Base-by-base conservation (phyloP, 2,797 vertebrate species). In the Cercopithecus petaurista region DNA sequence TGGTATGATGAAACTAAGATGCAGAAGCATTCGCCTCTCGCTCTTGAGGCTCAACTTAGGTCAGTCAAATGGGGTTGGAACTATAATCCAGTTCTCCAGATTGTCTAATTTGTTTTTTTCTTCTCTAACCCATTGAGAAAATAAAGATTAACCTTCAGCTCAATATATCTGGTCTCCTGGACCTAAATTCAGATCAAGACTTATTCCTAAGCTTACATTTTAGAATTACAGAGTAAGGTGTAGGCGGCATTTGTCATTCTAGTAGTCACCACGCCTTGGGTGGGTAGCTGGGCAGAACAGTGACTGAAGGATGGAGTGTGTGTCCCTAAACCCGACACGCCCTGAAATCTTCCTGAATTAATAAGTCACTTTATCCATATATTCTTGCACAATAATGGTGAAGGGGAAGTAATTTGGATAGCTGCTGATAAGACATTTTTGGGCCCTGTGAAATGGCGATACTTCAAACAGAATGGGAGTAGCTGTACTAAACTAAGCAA, bases 301-400 rank as follows among this genome's bases (percentile, higher is more conserved):
- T 90, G 86, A 89, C 91, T 96, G 96, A 93, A 93, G 88, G 59
- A 95, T 90, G 48, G 30, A 82, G 59, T 92, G 22, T 97, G 75
- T 90, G 75, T 95, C 88, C 24, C 90, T 90, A 90, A 90, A 86
- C 48, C 28, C 5, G 48, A 82, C 96, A 87, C 80, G 48, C 93
- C 94, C 87, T 90, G 73, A 96, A 93, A 95, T 96, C 88, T 94
- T 96, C 86, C 80, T 83, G 88, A 89, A 85, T 97, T 87, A 82
- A 76, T 85, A 96, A 97, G 89, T 87, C 8, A 17, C 91, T 97
- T 96, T 93, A 95, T 90, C 87, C 52, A 61, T 85, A 88, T 92
- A 46, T 95, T 94, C 79, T 97, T 98, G 83, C 41, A 50, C 80
- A 98, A 93, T 95, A 93, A 75, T 64, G 75, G 57, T 2, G 0